Evolutionary conservation across 1,140 invertebrate genomes (phyloP).

Genomic region (Drosophila virilis): DNA sequence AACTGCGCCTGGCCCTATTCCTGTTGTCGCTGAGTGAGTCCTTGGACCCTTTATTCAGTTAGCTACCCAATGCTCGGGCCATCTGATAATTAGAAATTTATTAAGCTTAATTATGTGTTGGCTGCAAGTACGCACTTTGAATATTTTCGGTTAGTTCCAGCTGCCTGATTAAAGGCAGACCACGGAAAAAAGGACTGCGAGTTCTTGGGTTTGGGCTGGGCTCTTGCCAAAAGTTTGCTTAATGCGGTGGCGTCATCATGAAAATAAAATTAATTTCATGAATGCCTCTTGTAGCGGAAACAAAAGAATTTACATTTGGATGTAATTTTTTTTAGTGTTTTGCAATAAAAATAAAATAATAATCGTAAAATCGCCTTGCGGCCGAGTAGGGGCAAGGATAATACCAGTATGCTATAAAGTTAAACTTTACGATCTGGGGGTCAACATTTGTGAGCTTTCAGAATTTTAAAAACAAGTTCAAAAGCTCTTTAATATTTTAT

Average conservation of each 20-base stretch:
- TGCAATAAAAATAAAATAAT: conserved; percentile 62
- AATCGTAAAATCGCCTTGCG: conserved; percentile 33
- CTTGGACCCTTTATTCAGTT: conserved; percentile 75
- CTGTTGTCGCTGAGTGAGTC: conserved; percentile 38
- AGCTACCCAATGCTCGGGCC: conserved; percentile 46
- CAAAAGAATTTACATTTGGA: conserved; percentile 60
- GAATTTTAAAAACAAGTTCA: not conserved
- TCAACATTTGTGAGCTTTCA: not conserved
- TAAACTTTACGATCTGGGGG: not conserved
- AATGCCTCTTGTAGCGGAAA: conserved; percentile 24
- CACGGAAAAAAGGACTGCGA: conserved; percentile 53
- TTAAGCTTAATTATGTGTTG: conserved; percentile 82
- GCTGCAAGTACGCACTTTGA: conserved; percentile 73
- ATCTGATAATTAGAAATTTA: conserved; percentile 83
- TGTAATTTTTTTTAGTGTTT: conserved; percentile 63
- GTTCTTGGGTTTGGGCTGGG: conserved; percentile 4
- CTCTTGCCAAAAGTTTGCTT: conserved; percentile 51
- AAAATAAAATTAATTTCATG: conserved; percentile 81
- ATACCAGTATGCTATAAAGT: not conserved
- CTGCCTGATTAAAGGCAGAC: conserved; percentile 59
- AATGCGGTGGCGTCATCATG: conserved; percentile 73
- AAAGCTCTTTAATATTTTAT: not conserved
- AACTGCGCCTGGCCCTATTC: conserved; percentile 14
- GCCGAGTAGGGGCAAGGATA: conserved; percentile 10
- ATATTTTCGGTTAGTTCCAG: conserved; percentile 45